Evolutionary conservation across 2,797 vertebrate genomes (phyloP), one percentile per base, ranked within the genome.

Genomic region (Fistularia commersonii): DNA sequence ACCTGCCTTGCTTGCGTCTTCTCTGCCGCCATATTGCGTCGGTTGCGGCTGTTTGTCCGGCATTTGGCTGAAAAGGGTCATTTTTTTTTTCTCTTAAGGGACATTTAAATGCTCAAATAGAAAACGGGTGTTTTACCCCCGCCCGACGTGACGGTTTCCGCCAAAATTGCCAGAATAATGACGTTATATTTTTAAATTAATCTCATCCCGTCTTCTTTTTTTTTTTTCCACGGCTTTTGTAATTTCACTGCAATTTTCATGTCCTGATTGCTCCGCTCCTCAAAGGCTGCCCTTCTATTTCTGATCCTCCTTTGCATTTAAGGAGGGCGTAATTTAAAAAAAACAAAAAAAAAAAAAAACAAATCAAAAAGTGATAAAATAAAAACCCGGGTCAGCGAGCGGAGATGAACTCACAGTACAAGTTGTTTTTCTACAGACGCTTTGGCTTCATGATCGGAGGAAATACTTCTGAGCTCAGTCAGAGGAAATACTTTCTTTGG

Each of bases 241-340:
- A 80, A 88, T 87, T 87, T 86, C 71, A 74, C 48, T 77, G 84
- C 85, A 90, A 91, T 90, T 89, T 23, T 89, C 79, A 79, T 71
- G 56, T 72, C 81, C 75, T 86, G 83, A 89, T 89, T 88, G 82
- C 81, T 76, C 76, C 81, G 76, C 71, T 84, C 73, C 76, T 73
- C 77, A 74, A 86, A 87, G 78, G 77, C 76, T 84, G 87, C 88
- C 83, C 74, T 74, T 74, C 48, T 64, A 77, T 65, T 64, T 61
- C 59, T 58, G 65, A 10, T 58, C 74, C 61, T 58, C 61, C 59
- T 75, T 74, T 82, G 67, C 64, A 57, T 61, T 68, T 64, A 60
- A 67, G 57, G 47, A 75, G 59, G 70, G 80, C 83, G 83, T 69
- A 70, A 74, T 62, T 45, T 4, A 34, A 6, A 32, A 31, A 34